These are phyloP conservation scores for Hypomecis punctinalis DNA, from an alignment of 2,888 invertebrate genomes.

Conservation along the genomic window DNA sequence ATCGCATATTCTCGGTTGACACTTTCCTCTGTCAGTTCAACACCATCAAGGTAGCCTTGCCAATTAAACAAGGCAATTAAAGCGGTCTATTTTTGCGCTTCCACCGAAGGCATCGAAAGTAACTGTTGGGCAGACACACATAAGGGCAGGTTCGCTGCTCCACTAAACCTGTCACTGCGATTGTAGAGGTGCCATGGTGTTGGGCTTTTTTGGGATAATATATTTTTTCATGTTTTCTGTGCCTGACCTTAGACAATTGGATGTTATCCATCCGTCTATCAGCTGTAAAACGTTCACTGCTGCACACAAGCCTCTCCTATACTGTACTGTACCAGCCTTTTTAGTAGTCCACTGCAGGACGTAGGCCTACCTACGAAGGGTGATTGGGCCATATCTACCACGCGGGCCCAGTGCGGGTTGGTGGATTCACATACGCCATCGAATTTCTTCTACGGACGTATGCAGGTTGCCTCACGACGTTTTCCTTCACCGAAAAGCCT, in stretches of 20 bases:
- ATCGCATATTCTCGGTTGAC: background rate
- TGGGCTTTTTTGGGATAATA: background rate
- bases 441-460: too few relatives aligned
- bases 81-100: slow-evolving; percentile 37
- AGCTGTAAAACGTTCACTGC: too few relatives aligned
- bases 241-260: background rate
- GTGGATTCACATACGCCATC: too few relatives aligned
- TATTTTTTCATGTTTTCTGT: background rate
- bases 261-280: too few relatives aligned
- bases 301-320: too few relatives aligned
- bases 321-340: too few relatives aligned
- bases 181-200: slow-evolving; percentile 52
- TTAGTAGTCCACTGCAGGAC: too few relatives aligned
- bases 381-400: too few relatives aligned
- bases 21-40: slow-evolving; percentile 8
- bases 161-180: slow-evolving; percentile 69
- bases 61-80: slow-evolving; percentile 27
- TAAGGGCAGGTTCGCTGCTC: slow-evolving; percentile 65
- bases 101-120: slow-evolving; percentile 43
- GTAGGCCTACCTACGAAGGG: too few relatives aligned
- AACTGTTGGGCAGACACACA: slow-evolving; percentile 50
- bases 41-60: slow-evolving; percentile 19
- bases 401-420: too few relatives aligned
- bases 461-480: too few relatives aligned
- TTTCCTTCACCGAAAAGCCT: too few relatives aligned